Conservation (phyloP, 2,888 invertebrate species). For the Callimorpha dominula region DNA sequence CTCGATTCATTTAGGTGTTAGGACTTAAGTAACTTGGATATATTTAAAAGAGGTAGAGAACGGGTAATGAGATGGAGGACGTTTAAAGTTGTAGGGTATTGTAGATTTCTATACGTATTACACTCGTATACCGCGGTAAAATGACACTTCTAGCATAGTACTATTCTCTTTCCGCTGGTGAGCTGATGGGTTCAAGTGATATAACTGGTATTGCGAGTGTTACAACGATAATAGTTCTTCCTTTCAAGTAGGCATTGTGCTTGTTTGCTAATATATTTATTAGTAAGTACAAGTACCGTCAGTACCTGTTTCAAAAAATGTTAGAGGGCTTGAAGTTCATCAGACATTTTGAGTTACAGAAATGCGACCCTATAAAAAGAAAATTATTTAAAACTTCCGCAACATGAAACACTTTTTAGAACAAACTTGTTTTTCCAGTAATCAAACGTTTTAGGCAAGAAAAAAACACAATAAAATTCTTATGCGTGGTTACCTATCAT, state of each 20-base stretch:
- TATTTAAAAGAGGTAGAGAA: not conserved
- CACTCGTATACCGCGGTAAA: too few species aligned
- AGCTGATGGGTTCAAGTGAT: not conserved
- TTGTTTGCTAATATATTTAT: not conserved
- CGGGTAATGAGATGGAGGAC: not conserved
- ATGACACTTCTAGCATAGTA: too few species aligned
- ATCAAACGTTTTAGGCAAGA: not conserved
- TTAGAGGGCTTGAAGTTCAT: not conserved
- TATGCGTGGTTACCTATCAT: not conserved
- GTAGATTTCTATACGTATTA: not conserved
- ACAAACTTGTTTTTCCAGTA: conserved; percentile 14
- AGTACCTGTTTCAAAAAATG: not conserved
- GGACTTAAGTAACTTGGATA: not conserved
- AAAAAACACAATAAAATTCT: not conserved
- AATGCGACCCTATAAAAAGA: not conserved
- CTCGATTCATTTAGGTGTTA: conserved; percentile 19
- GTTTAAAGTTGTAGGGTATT: not conserved
- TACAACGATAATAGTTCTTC: not conserved
- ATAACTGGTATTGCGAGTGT: not conserved
- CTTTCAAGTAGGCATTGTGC: too few species aligned
- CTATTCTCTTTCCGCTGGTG: too few species aligned
- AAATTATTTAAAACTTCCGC: conserved; percentile 3
- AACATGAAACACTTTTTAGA: conserved; percentile 3
- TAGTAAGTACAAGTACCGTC: not conserved
- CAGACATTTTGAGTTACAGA: not conserved